Evolutionary conservation across 2,888 invertebrate genomes (phyloP).

Genomic region (Lissocephala sabroskyi): DNA sequence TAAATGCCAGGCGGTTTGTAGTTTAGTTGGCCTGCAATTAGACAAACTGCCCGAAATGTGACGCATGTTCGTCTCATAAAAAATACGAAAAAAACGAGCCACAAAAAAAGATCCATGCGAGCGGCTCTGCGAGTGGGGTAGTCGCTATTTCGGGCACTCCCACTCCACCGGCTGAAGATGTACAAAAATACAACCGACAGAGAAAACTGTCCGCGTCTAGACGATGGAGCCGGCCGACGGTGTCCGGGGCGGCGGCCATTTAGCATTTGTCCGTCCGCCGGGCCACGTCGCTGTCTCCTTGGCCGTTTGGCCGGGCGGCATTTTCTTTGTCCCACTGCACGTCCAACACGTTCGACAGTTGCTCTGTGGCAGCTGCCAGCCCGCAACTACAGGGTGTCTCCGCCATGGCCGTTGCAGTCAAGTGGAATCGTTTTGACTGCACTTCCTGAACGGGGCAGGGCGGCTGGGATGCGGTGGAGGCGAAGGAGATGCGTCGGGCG

Average conservation of each 20-base stretch:
- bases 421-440: too few species aligned
- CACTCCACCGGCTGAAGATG: constrained; percentile 6
- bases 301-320: constrained; percentile 34
- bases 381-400: constrained; percentile 25
- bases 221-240: constrained; percentile 9
- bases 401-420: too few species aligned
- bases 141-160: constrained; percentile 25
- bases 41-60: constrained; percentile 22
- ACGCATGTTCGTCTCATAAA: too few species aligned
- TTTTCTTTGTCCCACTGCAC: constrained; percentile 10
- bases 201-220: constrained; percentile 1
- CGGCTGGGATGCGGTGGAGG: too few species aligned
- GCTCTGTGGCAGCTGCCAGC: background rate
- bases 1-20: constrained; percentile 12
- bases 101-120: too few species aligned
- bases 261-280: constrained; percentile 6
- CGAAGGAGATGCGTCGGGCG: too few species aligned
- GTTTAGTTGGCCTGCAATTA: background rate
- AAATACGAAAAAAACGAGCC: too few species aligned
- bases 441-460: too few species aligned
- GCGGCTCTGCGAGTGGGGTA: background rate
- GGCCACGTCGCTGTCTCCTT: background rate
- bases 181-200: constrained; percentile 44
- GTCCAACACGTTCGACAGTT: constrained; percentile 13
- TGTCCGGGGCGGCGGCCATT: constrained; percentile 11